These are phyloP conservation scores for Drosophila kohkoa DNA, from an alignment of 1,140 invertebrate genomes.

Conservation along the genomic window DNA sequence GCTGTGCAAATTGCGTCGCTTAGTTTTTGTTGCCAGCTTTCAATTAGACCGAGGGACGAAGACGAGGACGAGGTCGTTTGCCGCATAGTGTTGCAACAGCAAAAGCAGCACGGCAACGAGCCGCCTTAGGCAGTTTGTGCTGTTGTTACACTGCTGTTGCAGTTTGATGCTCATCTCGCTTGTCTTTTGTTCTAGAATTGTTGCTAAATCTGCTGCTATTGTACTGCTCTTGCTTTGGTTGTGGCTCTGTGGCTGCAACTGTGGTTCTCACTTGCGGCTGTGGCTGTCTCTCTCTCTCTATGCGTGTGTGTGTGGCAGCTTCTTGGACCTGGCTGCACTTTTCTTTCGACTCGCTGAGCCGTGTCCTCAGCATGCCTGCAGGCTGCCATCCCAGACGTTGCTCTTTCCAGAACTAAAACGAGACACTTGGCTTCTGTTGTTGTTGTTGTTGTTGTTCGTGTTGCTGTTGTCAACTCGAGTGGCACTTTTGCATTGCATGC, in stretches of 20 bases:
- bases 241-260: conserved; percentile 1
- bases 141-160: conserved; percentile 30
- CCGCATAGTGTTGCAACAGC: conserved; percentile 60
- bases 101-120: conserved; percentile 10
- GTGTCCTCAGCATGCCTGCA: conserved; percentile 48
- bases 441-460: conserved; percentile 14
- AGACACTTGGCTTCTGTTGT: conserved; percentile 58
- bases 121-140: conserved; percentile 53
- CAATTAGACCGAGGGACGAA: conserved; percentile 60
- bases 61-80: not conserved
- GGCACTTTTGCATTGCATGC: conserved; percentile 44
- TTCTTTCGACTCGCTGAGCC: conserved; percentile 77
- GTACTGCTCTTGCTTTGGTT: no score
- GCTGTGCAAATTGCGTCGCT: conserved; percentile 68
- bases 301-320: conserved; percentile 49
- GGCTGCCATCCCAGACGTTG: conserved; percentile 46
- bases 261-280: not conserved
- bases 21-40: conserved; percentile 62
- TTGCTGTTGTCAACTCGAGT: conserved; percentile 43
- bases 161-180: conserved; percentile 40
- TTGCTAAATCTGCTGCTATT: conserved; percentile 25
- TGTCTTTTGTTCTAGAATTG: conserved; percentile 58
- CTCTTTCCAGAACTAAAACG: conserved; percentile 68
- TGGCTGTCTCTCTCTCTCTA: not conserved
- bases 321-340: conserved; percentile 64